These are phyloP conservation scores for Onchidella celtica DNA, from an alignment of 2,888 invertebrate species.

Conservation along the genomic window DNA sequence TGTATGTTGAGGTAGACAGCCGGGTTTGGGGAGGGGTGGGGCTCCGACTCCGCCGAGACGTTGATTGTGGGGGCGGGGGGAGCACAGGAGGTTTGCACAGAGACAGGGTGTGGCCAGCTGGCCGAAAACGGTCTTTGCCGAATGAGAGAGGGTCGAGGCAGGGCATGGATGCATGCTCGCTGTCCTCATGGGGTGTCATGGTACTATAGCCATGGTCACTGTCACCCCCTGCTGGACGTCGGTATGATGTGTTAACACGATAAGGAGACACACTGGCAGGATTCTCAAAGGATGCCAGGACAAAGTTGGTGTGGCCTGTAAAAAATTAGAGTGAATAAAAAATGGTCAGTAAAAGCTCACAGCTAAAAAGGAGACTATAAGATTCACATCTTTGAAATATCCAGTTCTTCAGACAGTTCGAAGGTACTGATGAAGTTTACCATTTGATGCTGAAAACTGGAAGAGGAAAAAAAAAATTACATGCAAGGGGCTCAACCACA, in stretches of 20 bases:
- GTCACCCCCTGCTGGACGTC: conserved; percentile 86
- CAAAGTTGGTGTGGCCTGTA: conserved; percentile 78
- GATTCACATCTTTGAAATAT: too few relatives aligned
- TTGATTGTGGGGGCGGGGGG: conserved; percentile 74
- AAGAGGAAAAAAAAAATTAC: too few relatives aligned
- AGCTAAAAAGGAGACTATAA: too few relatives aligned
- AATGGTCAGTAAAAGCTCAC: too few relatives aligned
- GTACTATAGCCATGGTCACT: conserved; percentile 96
- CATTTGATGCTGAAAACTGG: too few relatives aligned
- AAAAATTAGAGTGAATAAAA: too few relatives aligned
- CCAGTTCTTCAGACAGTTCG: too few relatives aligned
- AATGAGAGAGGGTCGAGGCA: conserved; percentile 78
- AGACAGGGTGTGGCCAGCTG: conserved; percentile 55
- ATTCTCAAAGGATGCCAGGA: conserved; percentile 79
- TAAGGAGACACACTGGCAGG: conserved; percentile 92
- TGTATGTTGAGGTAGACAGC: conserved; percentile 59
- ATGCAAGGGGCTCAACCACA: too few relatives aligned
- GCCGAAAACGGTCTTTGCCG: conserved; percentile 77
- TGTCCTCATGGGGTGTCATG: conserved; percentile 78
- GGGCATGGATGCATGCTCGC: conserved; percentile 78
- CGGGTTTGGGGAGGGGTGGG: conserved; percentile 76
- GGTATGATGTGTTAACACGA: conserved; percentile 90
- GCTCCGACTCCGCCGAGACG: conserved; percentile 73
- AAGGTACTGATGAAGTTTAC: too few relatives aligned
- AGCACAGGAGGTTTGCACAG: conserved; percentile 55